Percentiles rank a stretch among this genome's conserved stretches.
Evolutionary conservation across 2,113 vertebrate species (phyloP).

Genomic region (Quiscalus mexicanus): DNA sequence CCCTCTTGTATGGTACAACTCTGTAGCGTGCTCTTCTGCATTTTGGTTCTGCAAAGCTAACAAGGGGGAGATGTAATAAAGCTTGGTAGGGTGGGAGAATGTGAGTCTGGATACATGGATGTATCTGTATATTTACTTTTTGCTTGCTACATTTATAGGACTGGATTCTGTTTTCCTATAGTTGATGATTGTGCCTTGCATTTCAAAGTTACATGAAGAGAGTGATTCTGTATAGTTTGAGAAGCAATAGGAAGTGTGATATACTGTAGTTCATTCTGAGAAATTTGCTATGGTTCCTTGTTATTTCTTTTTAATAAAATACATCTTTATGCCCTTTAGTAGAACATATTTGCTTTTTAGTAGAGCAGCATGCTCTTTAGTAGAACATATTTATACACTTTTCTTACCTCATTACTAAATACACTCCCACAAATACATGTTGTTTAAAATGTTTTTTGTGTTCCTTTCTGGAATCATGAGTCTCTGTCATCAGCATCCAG

Average conservation of each 20-base stretch:
- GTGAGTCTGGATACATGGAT: neutral
- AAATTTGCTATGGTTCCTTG: neutral
- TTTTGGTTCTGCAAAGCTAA: neutral
- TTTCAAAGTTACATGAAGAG: neutral
- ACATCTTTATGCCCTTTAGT: neutral
- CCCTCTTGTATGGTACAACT: neutral
- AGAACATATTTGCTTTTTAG: neutral
- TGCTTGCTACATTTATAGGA: neutral
- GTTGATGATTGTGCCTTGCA: neutral
- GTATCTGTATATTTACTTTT: neutral
- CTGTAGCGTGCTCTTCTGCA: neutral
- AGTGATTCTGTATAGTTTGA: neutral
- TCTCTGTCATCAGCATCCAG: constrained; percentile 11
- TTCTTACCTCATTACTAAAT: neutral
- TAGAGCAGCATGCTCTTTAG: neutral
- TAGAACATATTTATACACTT: neutral
- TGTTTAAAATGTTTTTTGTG: neutral
- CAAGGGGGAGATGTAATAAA: neutral
- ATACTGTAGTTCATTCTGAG: neutral
- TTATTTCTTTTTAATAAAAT: neutral
- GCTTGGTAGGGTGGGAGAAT: neutral
- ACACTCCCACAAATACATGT: neutral
- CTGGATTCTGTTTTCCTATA: neutral
- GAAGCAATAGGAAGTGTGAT: neutral
- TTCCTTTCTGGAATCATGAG: neutral